Percentiles rank a stretch among this genome's conserved stretches.
Evolutionary conservation across 2,113 vertebrate species (phyloP).

Genomic region (Pangasianodon hypophthalmus): DNA sequence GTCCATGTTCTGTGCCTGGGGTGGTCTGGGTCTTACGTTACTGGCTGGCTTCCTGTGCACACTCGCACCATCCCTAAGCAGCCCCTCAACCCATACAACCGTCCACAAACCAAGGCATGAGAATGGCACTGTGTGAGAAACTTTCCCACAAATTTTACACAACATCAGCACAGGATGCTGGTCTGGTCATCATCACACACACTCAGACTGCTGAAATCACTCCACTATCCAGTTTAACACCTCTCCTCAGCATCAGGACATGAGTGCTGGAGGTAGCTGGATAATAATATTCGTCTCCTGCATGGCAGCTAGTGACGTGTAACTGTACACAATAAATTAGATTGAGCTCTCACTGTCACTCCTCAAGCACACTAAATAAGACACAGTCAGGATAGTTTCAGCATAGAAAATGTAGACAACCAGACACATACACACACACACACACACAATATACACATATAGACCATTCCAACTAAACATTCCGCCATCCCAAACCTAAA

Average conservation of each 20-base stretch:
- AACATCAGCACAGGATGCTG: not conserved
- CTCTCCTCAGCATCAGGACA: conserved; percentile 21
- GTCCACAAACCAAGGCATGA: conserved; percentile 90
- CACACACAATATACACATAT: conserved; percentile 10
- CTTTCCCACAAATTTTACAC: not conserved
- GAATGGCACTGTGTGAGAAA: conserved; percentile 87
- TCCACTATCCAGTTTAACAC: conserved; percentile 10
- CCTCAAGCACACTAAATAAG: conserved; percentile 1
- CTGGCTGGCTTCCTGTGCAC: conserved; percentile 93
- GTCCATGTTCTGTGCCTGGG: conserved; percentile 98
- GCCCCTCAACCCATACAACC: conserved; percentile 74
- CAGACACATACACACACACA: not conserved
- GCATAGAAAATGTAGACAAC: conserved; percentile 14
- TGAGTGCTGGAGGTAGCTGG: conserved; percentile 2
- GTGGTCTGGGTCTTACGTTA: conserved; percentile 88
- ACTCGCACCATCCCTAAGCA: conserved; percentile 86
- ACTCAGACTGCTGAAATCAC: conserved; percentile 30
- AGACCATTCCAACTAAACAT: conserved; percentile 17
- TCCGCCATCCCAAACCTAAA: conserved; percentile 19
- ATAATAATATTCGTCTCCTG: conserved; percentile 3
- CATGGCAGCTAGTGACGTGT: conserved; percentile 26
- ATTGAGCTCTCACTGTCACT: not conserved
- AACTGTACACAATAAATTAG: not conserved
- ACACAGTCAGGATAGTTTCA: conserved; percentile 5
- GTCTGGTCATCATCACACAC: conserved; percentile 15